Conservation (phyloP, 1,140 invertebrate genomes). For the Telenomus remus region DNA sequence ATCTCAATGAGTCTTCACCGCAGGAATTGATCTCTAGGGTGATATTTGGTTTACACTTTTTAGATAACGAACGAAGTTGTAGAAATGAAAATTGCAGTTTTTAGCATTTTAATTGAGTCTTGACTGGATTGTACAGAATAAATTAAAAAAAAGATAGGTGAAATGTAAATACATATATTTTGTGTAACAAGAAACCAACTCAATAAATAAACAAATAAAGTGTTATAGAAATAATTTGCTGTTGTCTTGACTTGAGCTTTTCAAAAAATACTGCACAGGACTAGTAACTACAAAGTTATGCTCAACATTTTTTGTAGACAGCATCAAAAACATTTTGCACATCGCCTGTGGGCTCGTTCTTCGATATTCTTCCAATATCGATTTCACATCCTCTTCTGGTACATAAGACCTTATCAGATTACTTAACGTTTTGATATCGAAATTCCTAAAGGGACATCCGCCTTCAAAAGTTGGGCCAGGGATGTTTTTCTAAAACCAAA, state of each 20-base stretch:
- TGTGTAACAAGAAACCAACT: too few species aligned
- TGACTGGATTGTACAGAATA: too few species aligned
- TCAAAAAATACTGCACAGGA: conserved; percentile 69
- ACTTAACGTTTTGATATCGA: conserved; percentile 73
- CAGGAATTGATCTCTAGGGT: too few species aligned
- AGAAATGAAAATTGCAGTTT: too few species aligned
- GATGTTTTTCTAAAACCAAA: conserved; percentile 61
- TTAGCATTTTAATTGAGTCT: too few species aligned
- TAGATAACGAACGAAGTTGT: too few species aligned
- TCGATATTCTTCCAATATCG: conserved; percentile 47
- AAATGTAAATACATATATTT: too few species aligned
- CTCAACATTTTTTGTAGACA: conserved; percentile 43
- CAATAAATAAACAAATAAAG: conserved; percentile 21
- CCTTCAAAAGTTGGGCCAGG: conserved; percentile 76
- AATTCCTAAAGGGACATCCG: conserved; percentile 79
- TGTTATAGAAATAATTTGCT: background rate
- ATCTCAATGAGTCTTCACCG: too few species aligned
- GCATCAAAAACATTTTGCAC: conserved; percentile 63
- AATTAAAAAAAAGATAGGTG: too few species aligned
- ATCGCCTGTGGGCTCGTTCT: conserved; percentile 53
- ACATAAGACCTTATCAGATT: conserved; percentile 69
- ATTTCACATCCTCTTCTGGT: conserved; percentile 53
- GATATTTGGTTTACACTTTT: too few species aligned
- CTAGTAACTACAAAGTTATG: conserved; percentile 57
- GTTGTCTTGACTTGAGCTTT: conserved; percentile 31